Conservation (phyloP, 1,140 invertebrate genomes). For the Cyrtorhinus lividipennis region DNA sequence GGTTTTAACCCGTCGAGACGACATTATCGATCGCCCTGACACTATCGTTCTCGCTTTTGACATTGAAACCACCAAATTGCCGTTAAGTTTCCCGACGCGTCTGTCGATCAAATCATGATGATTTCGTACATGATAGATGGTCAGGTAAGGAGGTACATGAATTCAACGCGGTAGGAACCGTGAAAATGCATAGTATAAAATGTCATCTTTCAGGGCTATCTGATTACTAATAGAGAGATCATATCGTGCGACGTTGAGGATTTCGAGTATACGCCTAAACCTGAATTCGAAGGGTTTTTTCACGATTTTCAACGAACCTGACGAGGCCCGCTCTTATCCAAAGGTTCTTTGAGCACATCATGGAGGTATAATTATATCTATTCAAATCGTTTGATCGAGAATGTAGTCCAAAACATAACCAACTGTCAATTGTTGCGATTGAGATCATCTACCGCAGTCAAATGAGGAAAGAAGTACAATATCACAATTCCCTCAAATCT, state of each 20-base stretch:
- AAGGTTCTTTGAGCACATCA: conserved; percentile 91
- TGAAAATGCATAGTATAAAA: too few species aligned
- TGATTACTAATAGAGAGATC: conserved; percentile 95
- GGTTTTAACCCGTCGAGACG: conserved; percentile 57
- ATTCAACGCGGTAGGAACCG: too few species aligned
- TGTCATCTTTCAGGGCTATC: conserved; percentile 54
- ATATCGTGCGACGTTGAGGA: conserved; percentile 88
- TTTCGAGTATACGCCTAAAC: conserved; percentile 97
- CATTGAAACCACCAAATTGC: conserved; percentile 97
- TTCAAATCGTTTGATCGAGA: not conserved
- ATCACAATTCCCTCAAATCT: too few species aligned
- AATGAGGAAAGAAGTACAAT: too few species aligned
- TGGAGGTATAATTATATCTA: conserved; percentile 40
- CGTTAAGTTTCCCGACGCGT: conserved; percentile 90
- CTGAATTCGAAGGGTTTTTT: conserved; percentile 93
- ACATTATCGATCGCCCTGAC: conserved; percentile 83
- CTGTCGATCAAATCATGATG: conserved; percentile 98
- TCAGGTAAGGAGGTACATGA: conserved; percentile 42
- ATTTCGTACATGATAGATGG: conserved; percentile 99
- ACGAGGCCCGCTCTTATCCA: conserved; percentile 64
- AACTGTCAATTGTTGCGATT: not conserved
- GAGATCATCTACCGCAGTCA: too few species aligned
- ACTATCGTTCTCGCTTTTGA: conserved; percentile 92
- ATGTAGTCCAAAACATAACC: too few species aligned
- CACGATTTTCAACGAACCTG: conserved; percentile 65